Percentiles rank a stretch among this genome's conserved stretches.
Conservation (phyloP, 2,888 invertebrate species). For the Andrena haemorrhoa region DNA sequence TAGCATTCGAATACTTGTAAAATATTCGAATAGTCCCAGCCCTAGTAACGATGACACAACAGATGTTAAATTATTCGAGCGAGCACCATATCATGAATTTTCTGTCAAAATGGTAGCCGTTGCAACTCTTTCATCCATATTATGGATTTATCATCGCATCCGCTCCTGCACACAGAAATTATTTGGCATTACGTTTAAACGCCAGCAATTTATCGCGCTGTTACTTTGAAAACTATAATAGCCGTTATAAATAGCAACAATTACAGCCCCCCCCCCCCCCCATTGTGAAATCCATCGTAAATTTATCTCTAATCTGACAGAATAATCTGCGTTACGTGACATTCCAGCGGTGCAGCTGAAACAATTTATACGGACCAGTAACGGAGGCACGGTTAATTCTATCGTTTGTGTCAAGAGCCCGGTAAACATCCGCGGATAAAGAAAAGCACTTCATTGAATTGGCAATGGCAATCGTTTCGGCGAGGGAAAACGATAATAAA, state of each 20-base stretch:
- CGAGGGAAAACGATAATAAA: slow-evolving; percentile 45
- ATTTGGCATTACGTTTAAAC: background rate
- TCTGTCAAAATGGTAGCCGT: too few relatives aligned
- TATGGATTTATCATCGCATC: background rate
- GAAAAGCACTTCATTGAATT: slow-evolving; percentile 39
- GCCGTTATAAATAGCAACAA: slow-evolving; percentile 22
- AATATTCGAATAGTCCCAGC: too few relatives aligned
- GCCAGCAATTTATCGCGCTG: background rate
- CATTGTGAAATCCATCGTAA: slow-evolving; percentile 11
- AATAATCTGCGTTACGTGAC: slow-evolving; percentile 52
- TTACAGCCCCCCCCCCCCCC: background rate
- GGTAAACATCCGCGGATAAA: slow-evolving; percentile 26
- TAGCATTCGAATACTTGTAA: too few relatives aligned
- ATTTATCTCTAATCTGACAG: slow-evolving; percentile 13
- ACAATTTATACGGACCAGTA: slow-evolving; percentile 34
- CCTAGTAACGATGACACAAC: too few relatives aligned
- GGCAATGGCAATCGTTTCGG: slow-evolving; percentile 22
- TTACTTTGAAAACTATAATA: background rate
- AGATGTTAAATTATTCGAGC: too few relatives aligned
- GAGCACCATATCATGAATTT: too few relatives aligned
- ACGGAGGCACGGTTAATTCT: slow-evolving; percentile 43
- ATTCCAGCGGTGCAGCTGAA: slow-evolving; percentile 36
- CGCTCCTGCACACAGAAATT: background rate
- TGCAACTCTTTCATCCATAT: too few relatives aligned
- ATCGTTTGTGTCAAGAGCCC: slow-evolving; percentile 46